Evolutionary conservation across 1,140 invertebrate genomes (phyloP).

Genomic region (Rhopalosiphum maidis): DNA sequence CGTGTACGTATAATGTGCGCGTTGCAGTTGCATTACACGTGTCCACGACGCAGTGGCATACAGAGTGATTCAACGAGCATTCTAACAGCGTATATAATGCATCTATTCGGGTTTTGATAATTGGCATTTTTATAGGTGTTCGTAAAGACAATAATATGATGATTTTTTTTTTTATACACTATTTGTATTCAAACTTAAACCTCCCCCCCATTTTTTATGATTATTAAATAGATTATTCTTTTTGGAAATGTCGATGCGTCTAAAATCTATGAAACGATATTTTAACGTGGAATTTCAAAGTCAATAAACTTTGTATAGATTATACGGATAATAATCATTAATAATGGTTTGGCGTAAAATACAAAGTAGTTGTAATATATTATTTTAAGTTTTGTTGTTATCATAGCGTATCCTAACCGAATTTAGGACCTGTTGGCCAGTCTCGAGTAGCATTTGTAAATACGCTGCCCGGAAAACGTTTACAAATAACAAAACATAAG

Average conservation of each 20-base stretch:
- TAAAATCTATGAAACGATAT: not conserved
- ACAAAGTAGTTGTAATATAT: too few species aligned
- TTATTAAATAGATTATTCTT: not conserved
- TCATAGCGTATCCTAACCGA: too few species aligned
- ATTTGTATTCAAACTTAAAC: too few species aligned
- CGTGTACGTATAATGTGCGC: not conserved
- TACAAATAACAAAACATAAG: too few species aligned
- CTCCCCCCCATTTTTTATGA: not conserved
- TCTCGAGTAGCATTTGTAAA: not conserved
- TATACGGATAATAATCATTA: too few species aligned
- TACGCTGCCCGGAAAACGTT: not conserved
- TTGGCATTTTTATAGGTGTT: not conserved
- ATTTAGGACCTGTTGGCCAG: too few species aligned
- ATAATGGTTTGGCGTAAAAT: too few species aligned
- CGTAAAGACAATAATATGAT: not conserved
- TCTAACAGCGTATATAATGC: too few species aligned
- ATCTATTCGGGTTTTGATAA: not conserved
- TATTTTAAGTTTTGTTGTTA: too few species aligned
- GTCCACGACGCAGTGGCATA: not conserved
- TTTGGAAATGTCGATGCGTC: too few species aligned
- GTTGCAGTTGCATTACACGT: not conserved
- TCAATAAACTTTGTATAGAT: not conserved
- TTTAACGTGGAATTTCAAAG: not conserved
- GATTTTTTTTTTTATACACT: too few species aligned
- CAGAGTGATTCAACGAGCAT: not conserved